Conservation (phyloP, 2,797 vertebrate genomes). For the Anableps anableps region DNA sequence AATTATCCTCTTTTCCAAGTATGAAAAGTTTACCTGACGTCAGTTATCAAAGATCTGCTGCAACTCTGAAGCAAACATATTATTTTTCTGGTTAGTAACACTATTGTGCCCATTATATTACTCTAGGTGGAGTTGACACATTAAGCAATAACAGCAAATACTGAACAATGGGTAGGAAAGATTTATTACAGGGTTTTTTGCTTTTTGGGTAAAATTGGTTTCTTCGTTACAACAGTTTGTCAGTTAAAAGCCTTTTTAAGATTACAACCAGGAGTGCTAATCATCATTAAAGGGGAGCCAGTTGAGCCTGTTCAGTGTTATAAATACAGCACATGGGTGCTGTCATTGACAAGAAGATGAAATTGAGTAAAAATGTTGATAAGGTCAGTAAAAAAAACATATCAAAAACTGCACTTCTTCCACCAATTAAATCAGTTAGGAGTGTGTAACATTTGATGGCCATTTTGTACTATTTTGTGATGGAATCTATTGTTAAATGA, state of each 20-base stretch:
- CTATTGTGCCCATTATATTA: neutral
- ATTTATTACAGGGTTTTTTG: neutral
- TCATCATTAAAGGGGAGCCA: neutral
- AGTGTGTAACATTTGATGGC: too few relatives aligned
- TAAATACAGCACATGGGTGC: neutral
- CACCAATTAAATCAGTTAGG: too few relatives aligned
- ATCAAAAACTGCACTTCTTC: too few relatives aligned
- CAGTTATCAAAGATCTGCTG: neutral
- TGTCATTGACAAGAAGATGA: neutral
- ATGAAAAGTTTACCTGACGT: neutral
- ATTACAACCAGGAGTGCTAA: neutral
- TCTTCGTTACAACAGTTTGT: neutral
- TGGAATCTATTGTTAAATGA: too few relatives aligned
- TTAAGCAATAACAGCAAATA: neutral
- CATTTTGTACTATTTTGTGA: too few relatives aligned
- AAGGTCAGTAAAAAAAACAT: too few relatives aligned
- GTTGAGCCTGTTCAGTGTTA: neutral
- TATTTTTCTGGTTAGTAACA: neutral
- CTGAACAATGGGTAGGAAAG: neutral
- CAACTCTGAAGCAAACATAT: neutral
- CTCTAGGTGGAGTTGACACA: neutral
- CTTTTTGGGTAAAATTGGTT: neutral
- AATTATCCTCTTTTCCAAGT: too few relatives aligned
- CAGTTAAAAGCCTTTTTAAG: neutral
- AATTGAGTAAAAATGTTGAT: too few relatives aligned